Percentiles rank a stretch among this genome's conserved stretches.
These are phyloP conservation scores for Catocala sponsa DNA, from an alignment of 2,888 invertebrate genomes.

Conservation along the genomic window DNA sequence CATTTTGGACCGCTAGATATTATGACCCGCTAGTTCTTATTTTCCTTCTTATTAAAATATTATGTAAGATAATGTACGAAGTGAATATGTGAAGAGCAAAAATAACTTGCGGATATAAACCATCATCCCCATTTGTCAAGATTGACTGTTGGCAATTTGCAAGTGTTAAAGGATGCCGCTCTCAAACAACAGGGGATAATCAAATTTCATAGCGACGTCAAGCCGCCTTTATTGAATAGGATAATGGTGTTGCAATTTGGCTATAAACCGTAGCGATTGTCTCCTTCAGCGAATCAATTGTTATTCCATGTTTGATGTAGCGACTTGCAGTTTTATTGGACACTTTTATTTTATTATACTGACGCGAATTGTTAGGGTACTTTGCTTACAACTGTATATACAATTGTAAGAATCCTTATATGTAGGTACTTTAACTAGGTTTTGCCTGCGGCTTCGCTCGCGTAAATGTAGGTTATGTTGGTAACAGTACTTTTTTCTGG, in stretches of 20 bases:
- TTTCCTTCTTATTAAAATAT: too few relatives aligned
- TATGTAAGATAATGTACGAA: too few relatives aligned
- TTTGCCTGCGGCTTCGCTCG: too few relatives aligned
- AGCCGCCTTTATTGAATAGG: slow-evolving; percentile 60
- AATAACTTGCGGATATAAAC: slow-evolving; percentile 42
- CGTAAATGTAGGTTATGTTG: too few relatives aligned
- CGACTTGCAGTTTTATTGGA: slow-evolving; percentile 27
- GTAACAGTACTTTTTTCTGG: too few relatives aligned
- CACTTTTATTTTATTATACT: not conserved
- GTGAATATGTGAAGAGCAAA: not conserved
- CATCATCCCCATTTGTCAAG: slow-evolving; percentile 40
- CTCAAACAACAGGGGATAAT: slow-evolving; percentile 39
- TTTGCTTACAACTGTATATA: not conserved
- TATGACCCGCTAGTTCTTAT: too few relatives aligned
- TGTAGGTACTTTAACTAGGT: too few relatives aligned
- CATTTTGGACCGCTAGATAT: too few relatives aligned
- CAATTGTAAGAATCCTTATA: too few relatives aligned
- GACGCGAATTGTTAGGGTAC: not conserved
- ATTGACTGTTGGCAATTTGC: slow-evolving; percentile 38
- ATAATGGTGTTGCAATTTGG: slow-evolving; percentile 72
- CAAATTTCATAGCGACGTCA: slow-evolving; percentile 47
- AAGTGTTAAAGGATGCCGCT: slow-evolving; percentile 42
- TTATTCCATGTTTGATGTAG: slow-evolving; percentile 25
- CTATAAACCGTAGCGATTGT: slow-evolving; percentile 46
- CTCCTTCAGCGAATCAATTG: slow-evolving; percentile 40